Percentiles rank a stretch among this genome's conserved stretches.
Evolutionary conservation across 2,888 invertebrate species (phyloP).

Genomic region (Salticus scenicus): DNA sequence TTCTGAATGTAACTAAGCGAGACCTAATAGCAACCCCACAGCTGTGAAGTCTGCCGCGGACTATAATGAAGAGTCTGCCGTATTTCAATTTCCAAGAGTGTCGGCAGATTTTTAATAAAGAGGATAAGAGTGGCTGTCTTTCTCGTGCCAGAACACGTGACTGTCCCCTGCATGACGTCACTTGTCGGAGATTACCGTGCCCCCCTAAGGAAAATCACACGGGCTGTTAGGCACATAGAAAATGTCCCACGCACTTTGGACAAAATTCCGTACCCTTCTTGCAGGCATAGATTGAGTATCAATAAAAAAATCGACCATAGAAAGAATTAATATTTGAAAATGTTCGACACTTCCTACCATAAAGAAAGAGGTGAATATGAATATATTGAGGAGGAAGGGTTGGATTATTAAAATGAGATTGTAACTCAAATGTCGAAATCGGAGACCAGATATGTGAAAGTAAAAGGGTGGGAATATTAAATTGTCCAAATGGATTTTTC

Average conservation of each 20-base stretch:
- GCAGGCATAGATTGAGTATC: neutral
- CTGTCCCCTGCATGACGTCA: constrained; percentile 33
- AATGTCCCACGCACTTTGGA: neutral
- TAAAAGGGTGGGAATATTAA: no score
- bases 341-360: neutral
- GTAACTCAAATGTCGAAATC: neutral
- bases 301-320: neutral
- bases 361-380: neutral
- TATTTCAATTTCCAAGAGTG: constrained; percentile 23
- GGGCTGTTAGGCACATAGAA: constrained; percentile 21
- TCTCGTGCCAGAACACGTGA: constrained; percentile 35
- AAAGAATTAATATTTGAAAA: constrained; percentile 5
- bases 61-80: constrained; percentile 31
- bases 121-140: constrained; percentile 25
- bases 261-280: no score
- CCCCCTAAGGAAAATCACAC: constrained; percentile 37
- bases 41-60: neutral
- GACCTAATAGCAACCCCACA: constrained; percentile 25
- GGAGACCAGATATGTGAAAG: no score
- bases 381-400: neutral
- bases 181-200: neutral
- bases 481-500: no score
- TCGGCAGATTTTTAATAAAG: constrained; percentile 50
- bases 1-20: no score
- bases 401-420: neutral